Conservation (phyloP, 2,888 invertebrate genomes). For the Stenoptilia bipunctidactyla region DNA sequence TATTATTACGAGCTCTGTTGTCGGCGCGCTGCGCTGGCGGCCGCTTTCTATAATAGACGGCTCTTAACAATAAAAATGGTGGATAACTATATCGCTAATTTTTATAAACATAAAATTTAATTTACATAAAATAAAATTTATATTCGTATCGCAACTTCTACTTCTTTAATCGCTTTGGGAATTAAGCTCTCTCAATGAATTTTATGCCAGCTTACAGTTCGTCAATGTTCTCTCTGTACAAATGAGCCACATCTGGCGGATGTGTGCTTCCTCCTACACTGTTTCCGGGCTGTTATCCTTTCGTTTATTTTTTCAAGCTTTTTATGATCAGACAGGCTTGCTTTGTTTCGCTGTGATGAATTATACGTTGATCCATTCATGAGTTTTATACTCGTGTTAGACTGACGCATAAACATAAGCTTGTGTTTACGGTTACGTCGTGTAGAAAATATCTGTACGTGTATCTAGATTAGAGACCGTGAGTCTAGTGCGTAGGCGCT, state of each 20-base stretch:
- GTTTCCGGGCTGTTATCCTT: slow-evolving; percentile 54
- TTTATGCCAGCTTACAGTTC: neutral
- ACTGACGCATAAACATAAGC: neutral
- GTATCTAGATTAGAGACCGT: slow-evolving; percentile 39
- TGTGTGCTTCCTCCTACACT: slow-evolving; percentile 58
- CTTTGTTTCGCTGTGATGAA: neutral
- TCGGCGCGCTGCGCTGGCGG: slow-evolving; percentile 21
- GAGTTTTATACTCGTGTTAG: slow-evolving; percentile 13
- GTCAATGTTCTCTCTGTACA: neutral
- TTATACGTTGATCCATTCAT: slow-evolving; percentile 37
- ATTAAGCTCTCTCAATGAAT: neutral
- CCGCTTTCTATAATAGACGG: slow-evolving; percentile 22
- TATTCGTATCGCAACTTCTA: neutral
- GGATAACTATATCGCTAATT: no score
- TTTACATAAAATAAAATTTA: no score
- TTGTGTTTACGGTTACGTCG: neutral
- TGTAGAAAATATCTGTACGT: slow-evolving; percentile 28
- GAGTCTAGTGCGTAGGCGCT: slow-evolving; percentile 48
- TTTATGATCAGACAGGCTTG: slow-evolving; percentile 35
- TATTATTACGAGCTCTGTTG: slow-evolving; percentile 24
- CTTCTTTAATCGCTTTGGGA: neutral
- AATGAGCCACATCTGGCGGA: slow-evolving; percentile 63
- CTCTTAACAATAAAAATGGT: slow-evolving; percentile 6
- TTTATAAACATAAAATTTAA: no score
- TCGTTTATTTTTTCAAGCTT: slow-evolving; percentile 51